phyloP scores from a whole-genome alignment of 2,113 vertebrate species.

The Rhadina sibilatrix region DNA sequence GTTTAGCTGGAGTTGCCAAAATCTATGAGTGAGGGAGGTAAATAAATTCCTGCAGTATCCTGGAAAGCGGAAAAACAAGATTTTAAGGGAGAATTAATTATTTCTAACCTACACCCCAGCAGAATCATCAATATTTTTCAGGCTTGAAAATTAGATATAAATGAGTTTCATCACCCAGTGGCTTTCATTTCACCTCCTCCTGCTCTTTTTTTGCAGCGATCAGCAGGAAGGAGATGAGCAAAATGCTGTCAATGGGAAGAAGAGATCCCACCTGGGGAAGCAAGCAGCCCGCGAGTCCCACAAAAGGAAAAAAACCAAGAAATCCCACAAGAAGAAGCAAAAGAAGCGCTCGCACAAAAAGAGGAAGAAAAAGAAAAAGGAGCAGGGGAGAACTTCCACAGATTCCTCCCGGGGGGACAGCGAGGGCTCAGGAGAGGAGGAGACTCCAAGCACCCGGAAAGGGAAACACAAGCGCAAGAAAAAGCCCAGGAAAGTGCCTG shows the following conservation, averaged over 20 bases:
- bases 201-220: slow-evolving; percentile 67
- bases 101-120: neutral
- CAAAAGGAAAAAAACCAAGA: slow-evolving; percentile 84
- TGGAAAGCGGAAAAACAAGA: neutral
- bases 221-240: slow-evolving; percentile 65
- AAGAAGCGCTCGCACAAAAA: slow-evolving; percentile 88
- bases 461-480: slow-evolving; percentile 74
- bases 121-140: neutral
- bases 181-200: neutral
- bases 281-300: slow-evolving; percentile 68
- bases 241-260: slow-evolving; percentile 73
- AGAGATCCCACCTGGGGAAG: slow-evolving; percentile 69
- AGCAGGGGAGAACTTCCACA: slow-evolving; percentile 55
- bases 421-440: slow-evolving; percentile 68
- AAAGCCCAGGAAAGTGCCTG: slow-evolving; percentile 74
- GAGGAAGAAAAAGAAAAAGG: slow-evolving; percentile 78
- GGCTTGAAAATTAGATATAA: neutral
- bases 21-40: neutral
- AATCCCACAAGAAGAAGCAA: slow-evolving; percentile 87
- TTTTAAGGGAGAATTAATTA: neutral
- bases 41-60: neutral
- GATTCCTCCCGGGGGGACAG: slow-evolving; percentile 72
- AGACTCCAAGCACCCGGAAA: slow-evolving; percentile 46
- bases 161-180: neutral
- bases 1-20: neutral